phyloP scores from a whole-genome alignment of 1,140 invertebrate genomes.

The Drosophila ananassae region DNA sequence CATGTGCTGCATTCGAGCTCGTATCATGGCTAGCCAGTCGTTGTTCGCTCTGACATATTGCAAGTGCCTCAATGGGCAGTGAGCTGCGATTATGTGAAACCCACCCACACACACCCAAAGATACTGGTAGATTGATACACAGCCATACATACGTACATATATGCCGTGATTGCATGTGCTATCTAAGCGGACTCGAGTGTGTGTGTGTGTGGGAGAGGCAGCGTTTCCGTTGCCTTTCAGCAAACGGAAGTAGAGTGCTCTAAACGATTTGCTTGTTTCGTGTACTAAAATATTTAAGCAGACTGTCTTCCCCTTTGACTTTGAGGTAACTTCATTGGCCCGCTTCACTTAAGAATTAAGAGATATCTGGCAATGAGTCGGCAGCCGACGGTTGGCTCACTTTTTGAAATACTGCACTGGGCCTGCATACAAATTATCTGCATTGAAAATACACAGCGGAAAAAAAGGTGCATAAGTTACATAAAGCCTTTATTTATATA shows the following conservation, averaged over 20 bases:
- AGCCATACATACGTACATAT: neutral
- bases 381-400: constrained; percentile 15
- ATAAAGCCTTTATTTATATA: neutral
- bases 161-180: constrained; percentile 52
- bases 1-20: constrained; percentile 34
- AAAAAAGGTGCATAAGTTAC: neutral
- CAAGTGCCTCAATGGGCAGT: constrained; percentile 75
- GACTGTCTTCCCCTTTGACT: constrained; percentile 20
- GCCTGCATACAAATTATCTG: constrained; percentile 33
- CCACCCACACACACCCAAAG: constrained; percentile 36
- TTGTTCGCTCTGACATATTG: constrained; percentile 68
- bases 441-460: constrained; percentile 29
- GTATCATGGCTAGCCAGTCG: constrained; percentile 66
- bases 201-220: constrained; percentile 19
- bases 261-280: constrained; percentile 82
- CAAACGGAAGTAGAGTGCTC: constrained; percentile 69
- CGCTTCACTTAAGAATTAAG: constrained; percentile 72
- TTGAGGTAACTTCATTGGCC: constrained; percentile 24
- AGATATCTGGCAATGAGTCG: constrained; percentile 50
- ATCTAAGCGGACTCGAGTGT: constrained; percentile 12
- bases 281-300: constrained; percentile 65
- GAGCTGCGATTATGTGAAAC: constrained; percentile 71
- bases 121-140: neutral
- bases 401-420: constrained; percentile 42
- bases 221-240: constrained; percentile 68